These are phyloP conservation scores for Spheniscus humboldti DNA, from an alignment of 2,797 vertebrate species.

Conservation along the genomic window DNA sequence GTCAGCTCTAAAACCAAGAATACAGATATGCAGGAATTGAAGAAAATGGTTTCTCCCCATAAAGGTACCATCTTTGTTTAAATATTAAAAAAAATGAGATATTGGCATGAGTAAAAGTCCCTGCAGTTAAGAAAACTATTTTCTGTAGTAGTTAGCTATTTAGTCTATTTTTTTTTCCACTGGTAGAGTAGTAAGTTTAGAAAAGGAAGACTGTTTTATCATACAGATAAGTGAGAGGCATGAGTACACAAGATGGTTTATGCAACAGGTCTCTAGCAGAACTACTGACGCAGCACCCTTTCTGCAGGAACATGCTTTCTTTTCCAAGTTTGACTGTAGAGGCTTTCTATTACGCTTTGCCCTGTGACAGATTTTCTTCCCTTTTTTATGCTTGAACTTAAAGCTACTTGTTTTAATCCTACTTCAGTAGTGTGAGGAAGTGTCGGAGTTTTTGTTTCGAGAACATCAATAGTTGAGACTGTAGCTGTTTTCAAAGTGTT, in stretches of 20 bases:
- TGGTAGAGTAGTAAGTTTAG: not conserved
- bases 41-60: not conserved
- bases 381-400: not conserved
- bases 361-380: not conserved
- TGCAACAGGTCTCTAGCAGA: not conserved
- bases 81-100: not conserved
- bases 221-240: not conserved
- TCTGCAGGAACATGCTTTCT: not conserved
- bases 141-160: not conserved
- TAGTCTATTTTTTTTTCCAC: not conserved
- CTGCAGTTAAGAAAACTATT: not conserved
- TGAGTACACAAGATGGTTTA: not conserved
- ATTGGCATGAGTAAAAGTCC: not conserved
- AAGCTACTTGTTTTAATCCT: not conserved
- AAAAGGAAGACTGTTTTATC: not conserved
- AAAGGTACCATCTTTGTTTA: not conserved
- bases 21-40: not conserved
- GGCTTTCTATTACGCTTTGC: not conserved
- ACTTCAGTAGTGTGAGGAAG: not conserved
- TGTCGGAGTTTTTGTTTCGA: not conserved
- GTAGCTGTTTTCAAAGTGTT: not conserved
- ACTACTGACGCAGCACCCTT: not conserved
- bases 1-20: not conserved
- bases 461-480: not conserved
- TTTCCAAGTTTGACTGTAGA: not conserved